phyloP scores from a whole-genome alignment of 1,140 invertebrate species.

The Papilio aristodemus region DNA sequence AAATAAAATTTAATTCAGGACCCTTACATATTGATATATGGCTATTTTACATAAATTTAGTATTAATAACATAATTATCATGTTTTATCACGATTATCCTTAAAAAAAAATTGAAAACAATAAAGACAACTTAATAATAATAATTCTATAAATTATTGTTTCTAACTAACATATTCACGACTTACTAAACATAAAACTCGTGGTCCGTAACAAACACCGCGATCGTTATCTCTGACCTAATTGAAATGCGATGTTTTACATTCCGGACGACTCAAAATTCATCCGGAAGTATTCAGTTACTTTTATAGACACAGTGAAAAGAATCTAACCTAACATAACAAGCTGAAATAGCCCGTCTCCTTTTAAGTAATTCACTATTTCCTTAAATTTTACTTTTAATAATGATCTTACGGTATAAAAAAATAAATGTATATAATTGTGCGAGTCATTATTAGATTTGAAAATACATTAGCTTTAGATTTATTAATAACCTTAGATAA shows the following conservation, averaged over 20 bases:
- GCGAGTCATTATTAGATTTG: neutral
- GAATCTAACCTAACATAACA: neutral
- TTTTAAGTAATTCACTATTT: too few species aligned
- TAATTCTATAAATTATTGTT: too few species aligned
- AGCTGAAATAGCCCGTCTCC: too few species aligned
- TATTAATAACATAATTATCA: neutral
- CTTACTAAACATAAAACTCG: neutral
- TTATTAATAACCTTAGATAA: constrained; percentile 9
- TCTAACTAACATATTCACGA: neutral
- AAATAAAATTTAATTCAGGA: too few species aligned
- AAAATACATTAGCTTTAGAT: neutral
- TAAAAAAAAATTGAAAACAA: too few species aligned
- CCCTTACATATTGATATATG: constrained; percentile 13
- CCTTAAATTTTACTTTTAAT: too few species aligned
- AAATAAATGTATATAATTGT: neutral
- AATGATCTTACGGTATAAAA: too few species aligned
- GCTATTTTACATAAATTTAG: neutral
- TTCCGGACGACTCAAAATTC: neutral
- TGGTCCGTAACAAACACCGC: neutral
- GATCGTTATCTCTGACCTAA: constrained; percentile 8
- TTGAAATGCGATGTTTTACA: constrained; percentile 1
- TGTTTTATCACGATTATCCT: neutral
- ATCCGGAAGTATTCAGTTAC: constrained; percentile 8
- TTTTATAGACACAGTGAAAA: neutral
- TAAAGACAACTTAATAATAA: too few species aligned